Evolutionary conservation across 2,797 vertebrate species (phyloP).

Genomic region (Avahi laniger): DNA sequence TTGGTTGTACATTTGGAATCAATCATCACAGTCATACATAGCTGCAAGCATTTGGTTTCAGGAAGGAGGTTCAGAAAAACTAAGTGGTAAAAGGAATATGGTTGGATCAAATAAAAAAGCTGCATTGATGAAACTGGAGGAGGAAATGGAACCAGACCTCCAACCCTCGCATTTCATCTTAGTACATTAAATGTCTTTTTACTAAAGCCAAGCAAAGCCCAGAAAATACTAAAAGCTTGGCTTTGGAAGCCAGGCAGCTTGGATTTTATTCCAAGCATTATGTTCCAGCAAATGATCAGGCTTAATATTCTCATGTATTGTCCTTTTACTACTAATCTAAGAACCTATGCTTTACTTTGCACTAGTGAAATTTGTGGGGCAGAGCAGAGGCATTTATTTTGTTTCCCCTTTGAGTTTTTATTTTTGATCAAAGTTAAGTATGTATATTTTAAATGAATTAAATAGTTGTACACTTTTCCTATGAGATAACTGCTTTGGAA

Average conservation of each 20-base stretch:
- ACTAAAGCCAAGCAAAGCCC: neutral
- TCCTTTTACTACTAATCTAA: conserved; percentile 2
- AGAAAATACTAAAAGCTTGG: neutral
- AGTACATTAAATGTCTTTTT: neutral
- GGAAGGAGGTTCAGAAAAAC: conserved; percentile 45
- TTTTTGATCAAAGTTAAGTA: neutral
- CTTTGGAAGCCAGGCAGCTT: neutral
- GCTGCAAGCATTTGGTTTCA: conserved; percentile 53
- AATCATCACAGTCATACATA: conserved; percentile 20
- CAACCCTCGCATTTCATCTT: neutral
- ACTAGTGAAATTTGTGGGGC: neutral
- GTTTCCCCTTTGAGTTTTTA: conserved; percentile 5
- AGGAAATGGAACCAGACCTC: conserved; percentile 46
- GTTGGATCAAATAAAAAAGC: conserved; percentile 56
- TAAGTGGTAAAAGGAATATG: conserved; percentile 50
- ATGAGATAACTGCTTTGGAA: neutral
- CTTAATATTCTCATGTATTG: neutral
- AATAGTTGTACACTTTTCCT: neutral
- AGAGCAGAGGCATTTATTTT: neutral
- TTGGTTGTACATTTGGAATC: conserved; percentile 54
- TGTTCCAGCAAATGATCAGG: neutral
- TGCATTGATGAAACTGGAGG: conserved; percentile 36
- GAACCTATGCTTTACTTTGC: neutral
- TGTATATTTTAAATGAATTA: neutral
- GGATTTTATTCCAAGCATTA: neutral